These are phyloP conservation scores for Timandra comae DNA, from an alignment of 2,888 invertebrate species.

Conservation along the genomic window DNA sequence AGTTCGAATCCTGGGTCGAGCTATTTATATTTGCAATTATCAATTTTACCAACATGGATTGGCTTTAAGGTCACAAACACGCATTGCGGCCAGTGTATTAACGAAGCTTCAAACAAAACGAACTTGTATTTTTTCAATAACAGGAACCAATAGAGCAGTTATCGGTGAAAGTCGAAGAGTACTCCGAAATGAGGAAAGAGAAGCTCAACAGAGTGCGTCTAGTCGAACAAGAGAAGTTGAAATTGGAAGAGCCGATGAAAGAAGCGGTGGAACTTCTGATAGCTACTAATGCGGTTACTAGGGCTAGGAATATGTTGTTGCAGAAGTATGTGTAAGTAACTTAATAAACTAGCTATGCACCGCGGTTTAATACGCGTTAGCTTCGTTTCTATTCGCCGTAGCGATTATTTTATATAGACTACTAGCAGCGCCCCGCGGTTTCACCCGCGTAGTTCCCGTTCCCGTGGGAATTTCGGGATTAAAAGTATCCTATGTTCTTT, in stretches of 20 bases:
- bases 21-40: too few relatives aligned
- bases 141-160: conserved; percentile 87
- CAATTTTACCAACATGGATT: too few relatives aligned
- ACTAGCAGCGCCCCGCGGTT: too few relatives aligned
- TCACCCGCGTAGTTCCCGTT: too few relatives aligned
- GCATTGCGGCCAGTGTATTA: too few relatives aligned
- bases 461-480: too few relatives aligned
- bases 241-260: conserved; percentile 85
- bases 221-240: conserved; percentile 85
- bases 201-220: conserved; percentile 90
- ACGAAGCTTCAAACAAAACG: background rate
- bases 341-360: background rate
- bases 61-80: too few relatives aligned
- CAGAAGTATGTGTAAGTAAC: conserved; percentile 82
- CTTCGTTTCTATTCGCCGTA: background rate
- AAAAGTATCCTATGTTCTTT: too few relatives aligned
- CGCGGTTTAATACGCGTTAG: too few relatives aligned
- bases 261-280: conserved; percentile 87
- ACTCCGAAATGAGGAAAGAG: conserved; percentile 84
- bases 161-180: conserved; percentile 81
- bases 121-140: background rate
- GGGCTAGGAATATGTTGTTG: conserved; percentile 81
- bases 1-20: too few relatives aligned
- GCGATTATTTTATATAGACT: background rate
- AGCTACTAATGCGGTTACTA: conserved; percentile 84